Evolutionary conservation across 2,888 invertebrate genomes (phyloP).

Genomic region (Pteria penguin): DNA sequence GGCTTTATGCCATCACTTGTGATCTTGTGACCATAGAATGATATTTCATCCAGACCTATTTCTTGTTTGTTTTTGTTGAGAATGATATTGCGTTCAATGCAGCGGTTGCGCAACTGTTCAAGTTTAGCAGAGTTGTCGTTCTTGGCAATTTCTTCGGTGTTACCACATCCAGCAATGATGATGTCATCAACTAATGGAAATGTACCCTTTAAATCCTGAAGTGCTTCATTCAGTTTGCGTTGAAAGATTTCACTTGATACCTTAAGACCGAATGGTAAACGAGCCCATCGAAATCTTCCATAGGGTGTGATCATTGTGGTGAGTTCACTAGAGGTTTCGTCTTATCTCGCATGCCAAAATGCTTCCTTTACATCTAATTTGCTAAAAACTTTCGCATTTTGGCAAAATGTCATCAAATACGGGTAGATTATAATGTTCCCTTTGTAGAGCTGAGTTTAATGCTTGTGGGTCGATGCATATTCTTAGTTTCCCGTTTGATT

Average conservation of each 20-base stretch:
- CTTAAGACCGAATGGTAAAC: slow-evolving; percentile 46
- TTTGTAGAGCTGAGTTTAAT: slow-evolving; percentile 45
- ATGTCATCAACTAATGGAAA: slow-evolving; percentile 46
- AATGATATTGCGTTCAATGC: slow-evolving; percentile 39
- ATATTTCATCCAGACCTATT: slow-evolving; percentile 17
- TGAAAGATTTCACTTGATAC: no score
- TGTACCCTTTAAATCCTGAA: slow-evolving; percentile 33
- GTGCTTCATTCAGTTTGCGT: slow-evolving; percentile 35
- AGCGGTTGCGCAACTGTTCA: slow-evolving; percentile 23
- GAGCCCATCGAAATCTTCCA: slow-evolving; percentile 44
- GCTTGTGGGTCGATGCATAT: slow-evolving; percentile 53
- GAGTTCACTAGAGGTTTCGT: slow-evolving; percentile 42
- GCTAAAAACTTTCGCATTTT: slow-evolving; percentile 47
- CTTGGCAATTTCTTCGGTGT: slow-evolving; percentile 17
- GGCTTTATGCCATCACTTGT: slow-evolving; percentile 44
- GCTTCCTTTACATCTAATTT: no score
- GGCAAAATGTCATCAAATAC: slow-evolving; percentile 55
- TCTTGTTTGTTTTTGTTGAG: slow-evolving; percentile 37
- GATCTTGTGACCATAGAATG: slow-evolving; percentile 50
- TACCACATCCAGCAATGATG: slow-evolving; percentile 40
- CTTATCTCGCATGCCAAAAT: slow-evolving; percentile 41
- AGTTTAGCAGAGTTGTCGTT: slow-evolving; percentile 34
- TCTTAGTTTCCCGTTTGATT: slow-evolving; percentile 37
- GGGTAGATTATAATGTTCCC: slow-evolving; percentile 46
- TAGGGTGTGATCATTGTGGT: slow-evolving; percentile 56